These are phyloP conservation scores for Lasioglossum zephyrum DNA, from an alignment of 2,888 invertebrate genomes.

Conservation along the genomic window DNA sequence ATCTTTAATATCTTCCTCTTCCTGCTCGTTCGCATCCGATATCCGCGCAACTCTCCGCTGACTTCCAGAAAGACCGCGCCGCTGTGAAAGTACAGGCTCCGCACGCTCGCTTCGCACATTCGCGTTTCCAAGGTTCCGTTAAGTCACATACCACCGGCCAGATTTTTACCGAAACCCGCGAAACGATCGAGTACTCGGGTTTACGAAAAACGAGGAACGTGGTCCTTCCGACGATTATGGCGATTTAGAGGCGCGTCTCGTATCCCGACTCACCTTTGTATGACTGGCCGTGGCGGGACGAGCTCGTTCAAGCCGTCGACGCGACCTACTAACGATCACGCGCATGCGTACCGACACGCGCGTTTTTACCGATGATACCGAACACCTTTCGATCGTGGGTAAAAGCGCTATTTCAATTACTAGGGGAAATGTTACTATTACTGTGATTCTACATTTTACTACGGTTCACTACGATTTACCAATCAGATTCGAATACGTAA, in stretches of 20 bases:
- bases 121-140: neutral
- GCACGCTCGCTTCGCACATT: constrained; percentile 14
- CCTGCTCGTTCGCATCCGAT: neutral
- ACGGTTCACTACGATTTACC: too few species aligned
- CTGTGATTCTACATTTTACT: too few species aligned
- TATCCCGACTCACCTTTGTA: constrained; percentile 50
- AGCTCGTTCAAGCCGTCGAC: constrained; percentile 70
- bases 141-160: constrained; percentile 9
- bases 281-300: constrained; percentile 60
- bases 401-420: neutral
- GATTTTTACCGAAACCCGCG: neutral
- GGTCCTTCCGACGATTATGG: constrained; percentile 3
- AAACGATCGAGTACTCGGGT: neutral
- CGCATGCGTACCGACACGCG: constrained; percentile 47
- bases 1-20: constrained; percentile 8
- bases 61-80: neutral
- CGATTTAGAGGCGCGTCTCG: constrained; percentile 29
- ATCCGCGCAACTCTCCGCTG: neutral
- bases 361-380: constrained; percentile 53
- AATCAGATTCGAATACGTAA: too few species aligned
- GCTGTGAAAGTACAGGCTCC: neutral
- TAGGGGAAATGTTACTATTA: neutral
- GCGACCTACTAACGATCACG: constrained; percentile 75
- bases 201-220: neutral
- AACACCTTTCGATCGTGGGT: neutral